phyloP scores from a whole-genome alignment of 1,140 invertebrate genomes.

The Micrasema minimum region DNA sequence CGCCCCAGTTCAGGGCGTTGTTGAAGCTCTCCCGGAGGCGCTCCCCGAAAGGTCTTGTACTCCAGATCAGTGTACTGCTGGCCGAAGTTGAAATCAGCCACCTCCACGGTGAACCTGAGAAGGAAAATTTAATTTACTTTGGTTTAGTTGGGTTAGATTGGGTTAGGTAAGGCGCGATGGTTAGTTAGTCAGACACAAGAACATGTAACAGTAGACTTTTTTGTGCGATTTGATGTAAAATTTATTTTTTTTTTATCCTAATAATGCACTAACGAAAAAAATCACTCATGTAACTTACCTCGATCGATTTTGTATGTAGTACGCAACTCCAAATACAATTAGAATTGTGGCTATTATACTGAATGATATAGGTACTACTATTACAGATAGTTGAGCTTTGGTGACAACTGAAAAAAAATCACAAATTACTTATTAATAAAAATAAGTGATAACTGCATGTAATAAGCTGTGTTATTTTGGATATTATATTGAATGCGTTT shows the following conservation, averaged over 20 bases:
- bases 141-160: too few relatives aligned
- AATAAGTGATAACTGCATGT: too few relatives aligned
- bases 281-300: conserved; percentile 65
- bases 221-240: not conserved
- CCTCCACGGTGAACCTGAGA: conserved; percentile 80
- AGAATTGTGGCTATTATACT: conserved; percentile 81
- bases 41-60: conserved; percentile 86
- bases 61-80: conserved; percentile 79
- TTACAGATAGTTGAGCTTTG: conserved; percentile 84
- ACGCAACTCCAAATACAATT: conserved; percentile 86
- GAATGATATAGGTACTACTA: conserved; percentile 84
- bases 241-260: not conserved
- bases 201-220: not conserved
- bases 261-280: not conserved
- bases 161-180: too few relatives aligned
- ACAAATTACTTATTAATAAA: conserved; percentile 19
- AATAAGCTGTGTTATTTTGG: too few relatives aligned
- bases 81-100: conserved; percentile 89
- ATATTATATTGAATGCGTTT: too few relatives aligned
- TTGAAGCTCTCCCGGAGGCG: conserved; percentile 81
- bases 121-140: too few relatives aligned
- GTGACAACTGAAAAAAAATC: conserved; percentile 71
- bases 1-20: conserved; percentile 67
- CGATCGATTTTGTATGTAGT: conserved; percentile 81
- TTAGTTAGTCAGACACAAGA: too few relatives aligned